These are phyloP conservation scores for Eristalinus sepulchralis DNA, from an alignment of 2,888 invertebrate genomes.

Conservation along the genomic window DNA sequence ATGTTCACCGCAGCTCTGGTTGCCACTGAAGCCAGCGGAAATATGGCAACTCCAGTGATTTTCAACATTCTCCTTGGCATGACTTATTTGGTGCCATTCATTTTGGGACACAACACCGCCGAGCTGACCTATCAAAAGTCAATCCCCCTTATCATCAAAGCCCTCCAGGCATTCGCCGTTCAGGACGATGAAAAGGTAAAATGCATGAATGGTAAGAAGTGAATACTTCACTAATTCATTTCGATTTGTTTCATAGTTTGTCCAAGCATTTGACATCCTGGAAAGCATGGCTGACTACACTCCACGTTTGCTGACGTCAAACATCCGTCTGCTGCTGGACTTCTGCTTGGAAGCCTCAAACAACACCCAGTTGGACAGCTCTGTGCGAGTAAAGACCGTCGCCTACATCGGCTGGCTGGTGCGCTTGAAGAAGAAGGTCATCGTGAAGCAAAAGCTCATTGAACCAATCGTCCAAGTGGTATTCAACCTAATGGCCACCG, in stretches of 20 bases:
- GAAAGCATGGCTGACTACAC: slow-evolving; percentile 79
- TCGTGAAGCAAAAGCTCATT: slow-evolving; percentile 86
- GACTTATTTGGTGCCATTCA: slow-evolving; percentile 85
- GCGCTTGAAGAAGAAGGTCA: slow-evolving; percentile 87
- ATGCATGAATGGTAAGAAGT: background rate
- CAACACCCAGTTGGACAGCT: slow-evolving; percentile 83
- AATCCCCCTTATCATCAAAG: slow-evolving; percentile 85
- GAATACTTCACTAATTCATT: background rate
- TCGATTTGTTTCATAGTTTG: slow-evolving; percentile 73
- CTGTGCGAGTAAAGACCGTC: slow-evolving; percentile 86
- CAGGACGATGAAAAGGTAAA: slow-evolving; percentile 82
- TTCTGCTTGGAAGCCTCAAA: slow-evolving; percentile 86
- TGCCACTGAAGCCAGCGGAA: slow-evolving; percentile 77
- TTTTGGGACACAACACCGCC: slow-evolving; percentile 83
- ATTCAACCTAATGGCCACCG: slow-evolving; percentile 86
- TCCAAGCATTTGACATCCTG: slow-evolving; percentile 79
- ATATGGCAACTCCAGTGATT: slow-evolving; percentile 79
- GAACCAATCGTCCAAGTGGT: slow-evolving; percentile 86
- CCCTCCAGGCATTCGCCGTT: slow-evolving; percentile 83
- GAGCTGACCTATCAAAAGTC: slow-evolving; percentile 83
- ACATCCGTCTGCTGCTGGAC: slow-evolving; percentile 84
- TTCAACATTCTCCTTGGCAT: slow-evolving; percentile 82
- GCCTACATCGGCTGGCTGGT: slow-evolving; percentile 86
- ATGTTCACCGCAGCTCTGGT: slow-evolving; percentile 80
- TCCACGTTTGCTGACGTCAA: slow-evolving; percentile 81